Conservation (phyloP, 2,888 invertebrate species). For the Eumacrocentrus americanus region DNA sequence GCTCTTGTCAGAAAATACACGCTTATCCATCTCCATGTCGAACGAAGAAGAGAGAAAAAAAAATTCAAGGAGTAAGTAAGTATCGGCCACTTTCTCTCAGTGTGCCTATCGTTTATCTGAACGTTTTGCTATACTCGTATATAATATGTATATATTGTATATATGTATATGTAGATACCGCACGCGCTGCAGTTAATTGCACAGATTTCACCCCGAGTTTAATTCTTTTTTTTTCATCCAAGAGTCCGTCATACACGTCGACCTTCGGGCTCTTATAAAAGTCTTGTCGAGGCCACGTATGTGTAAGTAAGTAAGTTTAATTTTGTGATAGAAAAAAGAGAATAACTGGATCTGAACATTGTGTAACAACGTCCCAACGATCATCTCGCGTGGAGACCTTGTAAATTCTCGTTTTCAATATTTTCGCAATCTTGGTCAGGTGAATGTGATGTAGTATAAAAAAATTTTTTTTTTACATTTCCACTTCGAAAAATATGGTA, state of each 20-base stretch:
- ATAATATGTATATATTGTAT: background rate
- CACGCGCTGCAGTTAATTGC: slow-evolving; percentile 14
- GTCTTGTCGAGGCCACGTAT: background rate
- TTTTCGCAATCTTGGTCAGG: background rate
- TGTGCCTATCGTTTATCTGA: background rate
- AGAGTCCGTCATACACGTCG: slow-evolving; percentile 1
- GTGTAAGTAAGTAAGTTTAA: background rate
- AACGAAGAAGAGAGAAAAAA: background rate
- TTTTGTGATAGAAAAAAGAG: background rate
- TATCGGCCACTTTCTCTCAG: slow-evolving; percentile 4
- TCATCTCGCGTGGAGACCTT: slow-evolving; percentile 13
- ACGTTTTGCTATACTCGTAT: background rate
- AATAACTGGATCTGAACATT: slow-evolving; percentile 19
- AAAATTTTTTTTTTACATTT: background rate
- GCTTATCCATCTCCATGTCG: background rate
- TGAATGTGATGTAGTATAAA: background rate
- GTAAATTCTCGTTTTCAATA: slow-evolving; percentile 18
- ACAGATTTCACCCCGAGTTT: slow-evolving; percentile 12
- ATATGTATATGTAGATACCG: background rate
- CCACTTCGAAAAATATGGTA: background rate
- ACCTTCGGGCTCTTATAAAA: slow-evolving; percentile 14
- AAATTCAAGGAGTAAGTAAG: background rate
- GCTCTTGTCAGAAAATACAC: background rate
- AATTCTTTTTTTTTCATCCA: background rate
- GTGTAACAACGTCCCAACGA: slow-evolving; percentile 3